Evolutionary conservation across 2,797 vertebrate species (phyloP).

Genomic region (Coregonus sp.): DNA sequence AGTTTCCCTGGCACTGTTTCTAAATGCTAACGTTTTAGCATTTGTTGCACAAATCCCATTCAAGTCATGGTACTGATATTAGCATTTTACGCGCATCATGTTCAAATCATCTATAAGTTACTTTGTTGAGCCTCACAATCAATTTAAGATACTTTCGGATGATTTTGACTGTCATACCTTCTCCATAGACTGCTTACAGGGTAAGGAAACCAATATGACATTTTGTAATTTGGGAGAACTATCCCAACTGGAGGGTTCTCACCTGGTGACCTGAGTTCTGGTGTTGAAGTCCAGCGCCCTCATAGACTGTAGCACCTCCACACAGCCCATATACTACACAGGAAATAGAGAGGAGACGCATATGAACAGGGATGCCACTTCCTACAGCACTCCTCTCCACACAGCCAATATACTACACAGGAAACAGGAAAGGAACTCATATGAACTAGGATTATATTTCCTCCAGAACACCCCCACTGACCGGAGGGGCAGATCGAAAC

Average conservation of each 20-base stretch:
- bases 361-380: constrained; percentile 26
- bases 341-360: constrained; percentile 60
- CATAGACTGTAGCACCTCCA: constrained; percentile 98
- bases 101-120: no score
- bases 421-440: constrained; percentile 60
- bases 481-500: not conserved
- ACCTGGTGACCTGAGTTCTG: constrained; percentile 98
- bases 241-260: constrained; percentile 35
- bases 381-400: constrained; percentile 69
- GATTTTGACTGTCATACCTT: no score
- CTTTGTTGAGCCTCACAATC: no score
- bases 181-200: no score
- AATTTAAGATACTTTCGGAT: no score
- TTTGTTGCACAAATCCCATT: no score
- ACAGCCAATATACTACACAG: constrained; percentile 92
- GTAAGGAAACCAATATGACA: no score
- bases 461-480: constrained; percentile 11
- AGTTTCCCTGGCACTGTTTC: no score
- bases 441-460: constrained; percentile 26
- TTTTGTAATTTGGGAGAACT: not conserved
- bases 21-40: no score
- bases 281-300: constrained; percentile 96
- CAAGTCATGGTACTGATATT: no score
- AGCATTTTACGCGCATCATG: no score
- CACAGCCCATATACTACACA: constrained; percentile 95